Conservation (phyloP, 2,888 invertebrate species). For the Strigamia maritima region DNA sequence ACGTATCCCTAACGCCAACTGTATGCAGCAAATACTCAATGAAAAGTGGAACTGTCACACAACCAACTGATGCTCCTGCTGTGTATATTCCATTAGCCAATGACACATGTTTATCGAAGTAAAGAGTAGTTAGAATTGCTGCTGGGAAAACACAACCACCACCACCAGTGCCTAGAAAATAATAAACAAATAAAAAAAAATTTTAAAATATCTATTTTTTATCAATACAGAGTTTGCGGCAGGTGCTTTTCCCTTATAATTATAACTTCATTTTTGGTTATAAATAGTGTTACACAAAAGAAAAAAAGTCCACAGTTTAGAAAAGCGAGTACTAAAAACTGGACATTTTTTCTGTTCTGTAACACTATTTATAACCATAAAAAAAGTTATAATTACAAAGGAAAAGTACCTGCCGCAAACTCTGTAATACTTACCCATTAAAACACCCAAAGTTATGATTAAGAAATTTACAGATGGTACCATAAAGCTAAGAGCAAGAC, state of each 20-base stretch:
- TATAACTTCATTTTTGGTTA: too few relatives aligned
- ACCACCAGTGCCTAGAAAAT: not conserved
- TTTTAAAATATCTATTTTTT: not conserved
- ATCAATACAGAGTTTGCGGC: not conserved
- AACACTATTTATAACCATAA: too few relatives aligned
- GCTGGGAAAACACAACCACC: not conserved
- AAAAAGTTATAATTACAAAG: too few relatives aligned
- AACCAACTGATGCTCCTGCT: slow-evolving; percentile 29
- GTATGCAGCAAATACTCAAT: slow-evolving; percentile 1
- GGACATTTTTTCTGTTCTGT: too few relatives aligned
- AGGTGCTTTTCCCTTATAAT: too few relatives aligned
- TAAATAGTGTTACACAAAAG: too few relatives aligned
- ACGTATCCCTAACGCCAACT: not conserved
- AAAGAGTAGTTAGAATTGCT: slow-evolving; percentile 1
- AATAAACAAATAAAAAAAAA: not conserved
- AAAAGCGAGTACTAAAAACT: too few relatives aligned
- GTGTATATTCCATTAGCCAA: slow-evolving; percentile 34
- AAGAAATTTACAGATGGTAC: not conserved
- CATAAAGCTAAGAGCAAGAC: not conserved
- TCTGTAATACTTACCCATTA: slow-evolving; percentile 18
- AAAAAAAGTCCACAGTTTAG: too few relatives aligned
- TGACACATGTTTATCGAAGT: slow-evolving; percentile 7
- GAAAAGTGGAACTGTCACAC: not conserved
- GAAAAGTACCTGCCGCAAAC: too few relatives aligned
- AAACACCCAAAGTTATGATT: not conserved